Evolutionary conservation across 2,888 invertebrate genomes (phyloP).

Genomic region (Campoletis raptor): DNA sequence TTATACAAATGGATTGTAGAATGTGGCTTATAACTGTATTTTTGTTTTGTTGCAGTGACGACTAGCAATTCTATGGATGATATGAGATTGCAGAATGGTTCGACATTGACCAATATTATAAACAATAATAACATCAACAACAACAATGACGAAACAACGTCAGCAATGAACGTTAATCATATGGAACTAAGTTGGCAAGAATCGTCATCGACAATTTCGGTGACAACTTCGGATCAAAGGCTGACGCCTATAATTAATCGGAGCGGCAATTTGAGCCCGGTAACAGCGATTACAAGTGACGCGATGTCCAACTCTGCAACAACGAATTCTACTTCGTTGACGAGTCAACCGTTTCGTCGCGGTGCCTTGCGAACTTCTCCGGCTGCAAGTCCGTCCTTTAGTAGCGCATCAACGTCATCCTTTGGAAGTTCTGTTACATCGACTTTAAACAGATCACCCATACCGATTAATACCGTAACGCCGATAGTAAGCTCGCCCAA

Average conservation of each 20-base stretch:
- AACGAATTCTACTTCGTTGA: constrained; percentile 15
- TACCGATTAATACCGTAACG: constrained; percentile 74
- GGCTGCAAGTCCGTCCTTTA: constrained; percentile 81
- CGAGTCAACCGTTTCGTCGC: constrained; percentile 40
- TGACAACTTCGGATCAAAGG: constrained; percentile 76
- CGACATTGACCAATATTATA: constrained; percentile 72
- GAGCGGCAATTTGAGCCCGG: constrained; percentile 67
- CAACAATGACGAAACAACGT: constrained; percentile 72
- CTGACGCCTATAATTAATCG: constrained; percentile 80
- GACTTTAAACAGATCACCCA: constrained; percentile 78
- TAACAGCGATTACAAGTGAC: constrained; percentile 44
- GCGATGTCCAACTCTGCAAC: constrained; percentile 40
- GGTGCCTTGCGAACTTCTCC: constrained; percentile 79
- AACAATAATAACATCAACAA: constrained; percentile 73
- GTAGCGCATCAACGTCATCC: constrained; percentile 82
- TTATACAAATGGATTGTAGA: too few relatives aligned
- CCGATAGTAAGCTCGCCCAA: constrained; percentile 77
- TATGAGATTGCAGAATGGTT: constrained; percentile 80
- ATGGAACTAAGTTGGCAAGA: constrained; percentile 79
- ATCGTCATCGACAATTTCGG: constrained; percentile 74
- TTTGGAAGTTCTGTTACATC: constrained; percentile 76
- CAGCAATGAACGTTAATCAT: constrained; percentile 69
- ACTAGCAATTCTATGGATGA: constrained; percentile 82
- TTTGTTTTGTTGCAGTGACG: constrained; percentile 75
- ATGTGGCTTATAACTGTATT: not conserved